phyloP scores from a whole-genome alignment of 30 jellyfish, hydroid and myxozoan species.

The Rhopilema esculentum region DNA sequence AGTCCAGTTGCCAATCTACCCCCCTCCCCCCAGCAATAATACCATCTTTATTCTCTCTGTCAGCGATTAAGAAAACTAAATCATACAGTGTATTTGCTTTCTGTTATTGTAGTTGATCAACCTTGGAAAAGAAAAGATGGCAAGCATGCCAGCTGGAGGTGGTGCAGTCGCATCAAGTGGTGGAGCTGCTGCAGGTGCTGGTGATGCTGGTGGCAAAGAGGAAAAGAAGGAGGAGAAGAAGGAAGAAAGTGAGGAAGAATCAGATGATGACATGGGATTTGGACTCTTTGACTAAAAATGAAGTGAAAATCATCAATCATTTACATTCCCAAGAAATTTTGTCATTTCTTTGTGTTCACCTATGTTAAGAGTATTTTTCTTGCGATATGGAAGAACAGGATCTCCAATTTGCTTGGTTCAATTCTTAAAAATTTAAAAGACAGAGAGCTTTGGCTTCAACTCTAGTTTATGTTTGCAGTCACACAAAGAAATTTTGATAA shows the following conservation, averaged over 20 bases:
- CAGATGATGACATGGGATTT: constrained; percentile 95
- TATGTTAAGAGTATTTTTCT: too few species aligned
- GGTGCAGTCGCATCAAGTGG: constrained; percentile 85
- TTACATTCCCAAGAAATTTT: not conserved
- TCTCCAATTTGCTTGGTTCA: too few species aligned
- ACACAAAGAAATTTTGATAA: too few species aligned
- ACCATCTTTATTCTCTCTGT: too few species aligned
- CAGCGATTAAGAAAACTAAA: too few species aligned
- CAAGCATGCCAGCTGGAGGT: constrained; percentile 99
- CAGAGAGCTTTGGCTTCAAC: too few species aligned
- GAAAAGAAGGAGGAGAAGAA: constrained; percentile 86
- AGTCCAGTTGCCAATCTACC: too few species aligned
- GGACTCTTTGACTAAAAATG: constrained; percentile 86
- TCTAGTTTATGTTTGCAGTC: too few species aligned
- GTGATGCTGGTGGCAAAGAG: constrained; percentile 77
- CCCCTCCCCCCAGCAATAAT: too few species aligned
- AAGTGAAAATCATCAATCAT: not conserved
- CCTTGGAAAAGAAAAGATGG: constrained; percentile 90
- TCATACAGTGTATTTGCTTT: too few species aligned
- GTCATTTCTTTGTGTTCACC: not conserved
- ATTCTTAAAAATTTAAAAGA: too few species aligned
- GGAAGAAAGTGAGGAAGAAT: constrained; percentile 68
- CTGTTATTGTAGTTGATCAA: constrained; percentile 72
- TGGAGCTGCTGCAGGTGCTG: constrained; percentile 86
- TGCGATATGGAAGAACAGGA: too few species aligned